phyloP scores from a whole-genome alignment of 2,797 vertebrate species.

The Lepus townsendii region DNA sequence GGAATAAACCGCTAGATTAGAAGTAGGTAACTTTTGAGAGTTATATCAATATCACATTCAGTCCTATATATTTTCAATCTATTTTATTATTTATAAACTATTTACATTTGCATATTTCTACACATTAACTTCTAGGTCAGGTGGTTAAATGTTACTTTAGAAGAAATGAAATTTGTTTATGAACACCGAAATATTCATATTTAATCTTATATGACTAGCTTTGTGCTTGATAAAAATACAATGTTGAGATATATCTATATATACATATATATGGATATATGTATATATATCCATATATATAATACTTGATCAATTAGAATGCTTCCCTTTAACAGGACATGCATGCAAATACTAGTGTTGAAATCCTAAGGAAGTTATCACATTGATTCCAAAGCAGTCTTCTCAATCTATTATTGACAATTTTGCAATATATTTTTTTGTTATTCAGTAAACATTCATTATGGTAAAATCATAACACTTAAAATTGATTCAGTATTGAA shows the following conservation, averaged over 20 bases:
- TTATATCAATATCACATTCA: neutral
- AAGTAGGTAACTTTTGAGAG: neutral
- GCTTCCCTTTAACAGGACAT: neutral
- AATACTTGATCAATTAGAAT: neutral
- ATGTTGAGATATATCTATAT: neutral
- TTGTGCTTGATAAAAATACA: neutral
- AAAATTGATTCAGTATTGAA: neutral
- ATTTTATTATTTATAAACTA: constrained; percentile 16
- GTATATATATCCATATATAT: too few species aligned
- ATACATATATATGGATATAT: too few species aligned
- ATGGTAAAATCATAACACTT: neutral
- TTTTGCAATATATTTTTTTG: neutral
- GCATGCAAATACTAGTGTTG: neutral
- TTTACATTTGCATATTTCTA: neutral
- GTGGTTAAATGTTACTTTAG: neutral
- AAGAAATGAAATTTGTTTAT: neutral
- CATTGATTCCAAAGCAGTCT: neutral
- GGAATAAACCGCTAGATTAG: neutral
- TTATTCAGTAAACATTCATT: neutral
- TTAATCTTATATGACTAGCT: neutral
- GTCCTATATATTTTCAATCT: neutral
- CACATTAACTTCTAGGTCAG: neutral
- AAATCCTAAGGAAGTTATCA: neutral
- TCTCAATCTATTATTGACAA: neutral
- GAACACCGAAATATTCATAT: neutral